These are phyloP conservation scores for Camponotus pennsylvanicus DNA, from an alignment of 1,140 invertebrate genomes.

Conservation along the genomic window DNA sequence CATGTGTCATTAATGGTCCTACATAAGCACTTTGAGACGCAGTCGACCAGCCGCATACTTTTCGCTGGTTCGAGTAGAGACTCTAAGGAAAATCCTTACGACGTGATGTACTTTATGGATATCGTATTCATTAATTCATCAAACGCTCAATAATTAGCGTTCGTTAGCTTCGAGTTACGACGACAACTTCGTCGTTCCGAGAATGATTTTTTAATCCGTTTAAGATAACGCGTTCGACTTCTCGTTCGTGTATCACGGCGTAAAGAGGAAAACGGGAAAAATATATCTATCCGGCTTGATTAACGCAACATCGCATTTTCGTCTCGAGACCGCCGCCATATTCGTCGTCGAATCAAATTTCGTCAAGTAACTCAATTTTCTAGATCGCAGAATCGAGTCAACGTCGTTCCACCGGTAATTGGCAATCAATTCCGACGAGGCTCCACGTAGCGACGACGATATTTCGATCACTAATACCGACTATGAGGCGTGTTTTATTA, in stretches of 20 bases:
- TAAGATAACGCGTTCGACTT: neutral
- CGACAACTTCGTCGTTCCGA: neutral
- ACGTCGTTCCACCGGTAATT: slow-evolving; percentile 64
- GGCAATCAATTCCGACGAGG: slow-evolving; percentile 69
- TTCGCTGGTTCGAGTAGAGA: slow-evolving; percentile 33
- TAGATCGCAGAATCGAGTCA: slow-evolving; percentile 67
- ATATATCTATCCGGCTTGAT: slow-evolving; percentile 59
- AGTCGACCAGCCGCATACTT: neutral
- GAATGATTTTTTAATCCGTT: neutral
- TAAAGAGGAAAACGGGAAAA: neutral
- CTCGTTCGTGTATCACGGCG: neutral
- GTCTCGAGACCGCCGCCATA: slow-evolving; percentile 34
- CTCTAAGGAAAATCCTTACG: neutral
- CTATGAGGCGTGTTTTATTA: slow-evolving; percentile 43
- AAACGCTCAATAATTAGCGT: slow-evolving; percentile 37
- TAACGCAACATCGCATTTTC: slow-evolving; percentile 68
- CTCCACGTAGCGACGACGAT: slow-evolving; percentile 46
- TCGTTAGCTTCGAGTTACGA: slow-evolving; percentile 24
- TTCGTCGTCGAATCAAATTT: slow-evolving; percentile 67
- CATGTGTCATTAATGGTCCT: neutral
- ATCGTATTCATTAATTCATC: slow-evolving; percentile 50
- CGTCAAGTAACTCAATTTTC: slow-evolving; percentile 73
- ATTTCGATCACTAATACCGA: slow-evolving; percentile 53
- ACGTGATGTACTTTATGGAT: slow-evolving; percentile 1
- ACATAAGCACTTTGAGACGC: slow-evolving; percentile 6